A percentile compares a stretch with the other conserved stretches of the same genome.
These are phyloP conservation scores for Diabrotica undecimpunctata DNA, from an alignment of 1,140 invertebrate genomes.

Conservation along the genomic window DNA sequence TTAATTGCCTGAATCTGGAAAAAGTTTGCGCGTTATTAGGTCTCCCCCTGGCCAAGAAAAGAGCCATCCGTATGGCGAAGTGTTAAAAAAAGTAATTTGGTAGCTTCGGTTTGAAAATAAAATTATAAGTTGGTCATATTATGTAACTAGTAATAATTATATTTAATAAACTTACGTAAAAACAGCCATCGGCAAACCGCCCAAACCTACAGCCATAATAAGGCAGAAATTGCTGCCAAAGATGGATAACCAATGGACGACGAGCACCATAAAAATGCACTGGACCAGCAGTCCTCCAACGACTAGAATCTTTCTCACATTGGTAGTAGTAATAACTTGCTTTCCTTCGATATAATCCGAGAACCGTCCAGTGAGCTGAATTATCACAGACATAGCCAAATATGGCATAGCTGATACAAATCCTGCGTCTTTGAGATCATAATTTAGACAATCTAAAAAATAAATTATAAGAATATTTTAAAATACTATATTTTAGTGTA, in stretches of 20 bases:
- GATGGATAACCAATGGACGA: constrained; percentile 65
- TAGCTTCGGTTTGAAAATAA: too few species aligned
- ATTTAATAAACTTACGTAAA: constrained; percentile 59
- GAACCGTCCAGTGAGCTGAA: constrained; percentile 74
- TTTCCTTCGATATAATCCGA: constrained; percentile 71
- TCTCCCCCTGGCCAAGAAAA: too few species aligned
- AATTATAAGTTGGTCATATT: too few species aligned
- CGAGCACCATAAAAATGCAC: constrained; percentile 79
- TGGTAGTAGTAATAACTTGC: constrained; percentile 66
- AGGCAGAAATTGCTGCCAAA: constrained; percentile 69
- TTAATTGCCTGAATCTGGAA: too few species aligned
- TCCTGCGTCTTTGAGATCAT: constrained; percentile 71
- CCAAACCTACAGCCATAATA: constrained; percentile 80
- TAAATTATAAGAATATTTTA: background rate
- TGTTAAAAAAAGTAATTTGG: too few species aligned
- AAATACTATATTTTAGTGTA: background rate
- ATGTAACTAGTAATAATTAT: too few species aligned
- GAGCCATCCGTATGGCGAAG: too few species aligned
- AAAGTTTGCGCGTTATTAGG: too few species aligned
- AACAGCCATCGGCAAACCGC: constrained; percentile 85
- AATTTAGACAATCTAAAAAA: constrained; percentile 65
- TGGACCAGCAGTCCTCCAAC: constrained; percentile 76
- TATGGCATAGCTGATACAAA: constrained; percentile 82
- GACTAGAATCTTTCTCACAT: constrained; percentile 71
- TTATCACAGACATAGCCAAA: constrained; percentile 75